phyloP scores from a whole-genome alignment of 2,797 vertebrate genomes.

The Ispidina picta region DNA sequence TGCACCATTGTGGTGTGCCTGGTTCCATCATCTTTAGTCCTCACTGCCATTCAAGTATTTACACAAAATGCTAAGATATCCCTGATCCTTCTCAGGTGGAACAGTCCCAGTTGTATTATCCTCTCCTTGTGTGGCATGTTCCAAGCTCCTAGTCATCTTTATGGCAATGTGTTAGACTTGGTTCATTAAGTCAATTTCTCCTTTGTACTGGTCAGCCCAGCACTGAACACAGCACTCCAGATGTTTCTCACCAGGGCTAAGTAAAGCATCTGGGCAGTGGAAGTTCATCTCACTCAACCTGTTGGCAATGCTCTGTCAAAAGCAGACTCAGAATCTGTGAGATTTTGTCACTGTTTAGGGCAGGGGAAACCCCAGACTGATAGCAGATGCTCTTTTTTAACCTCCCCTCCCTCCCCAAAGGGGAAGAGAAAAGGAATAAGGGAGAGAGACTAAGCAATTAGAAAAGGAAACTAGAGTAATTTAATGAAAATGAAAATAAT shows the following conservation, averaged over 20 bases:
- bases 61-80: background rate
- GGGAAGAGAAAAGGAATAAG: too few relatives aligned
- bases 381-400: too few relatives aligned
- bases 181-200: background rate
- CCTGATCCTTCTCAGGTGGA: background rate
- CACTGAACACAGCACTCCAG: background rate
- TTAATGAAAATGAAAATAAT: too few relatives aligned
- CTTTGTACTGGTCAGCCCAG: background rate
- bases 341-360: too few relatives aligned
- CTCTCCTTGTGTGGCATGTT: background rate
- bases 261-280: background rate
- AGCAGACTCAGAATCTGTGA: background rate
- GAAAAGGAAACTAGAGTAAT: too few relatives aligned
- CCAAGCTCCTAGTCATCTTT: background rate
- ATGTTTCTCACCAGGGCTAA: background rate
- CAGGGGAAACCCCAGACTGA: too few relatives aligned
- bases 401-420: too few relatives aligned
- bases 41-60: background rate
- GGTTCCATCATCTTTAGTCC: background rate
- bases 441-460: too few relatives aligned
- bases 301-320: background rate
- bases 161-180: background rate
- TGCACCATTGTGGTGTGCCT: background rate
- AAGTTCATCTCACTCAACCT: accelerated
- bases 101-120: background rate